Evolutionary conservation across 2,888 invertebrate genomes (phyloP), one percentile per base, ranked within the genome.

Genomic region (Parochlus steinenii): DNA sequence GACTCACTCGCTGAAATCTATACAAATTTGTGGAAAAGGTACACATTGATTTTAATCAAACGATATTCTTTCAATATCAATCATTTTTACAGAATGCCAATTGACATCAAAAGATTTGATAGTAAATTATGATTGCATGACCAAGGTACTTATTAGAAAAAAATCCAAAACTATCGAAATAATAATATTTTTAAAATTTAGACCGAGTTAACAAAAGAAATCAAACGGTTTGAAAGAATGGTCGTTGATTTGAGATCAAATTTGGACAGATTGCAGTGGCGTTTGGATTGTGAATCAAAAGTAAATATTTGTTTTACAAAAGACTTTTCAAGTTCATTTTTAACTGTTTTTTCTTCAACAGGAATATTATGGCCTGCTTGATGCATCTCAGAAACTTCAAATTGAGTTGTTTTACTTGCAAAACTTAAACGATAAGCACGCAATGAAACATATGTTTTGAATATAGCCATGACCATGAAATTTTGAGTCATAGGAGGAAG

Each of bases 301-400:
- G 40, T 40, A 20, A 33, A 22, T 3, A 16, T 14, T 6, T 24
- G 24, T 11, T 11, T 14, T 8, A 14, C 19, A 14, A 11, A 11
- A 8, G 4, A 28, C 11, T 6, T 11, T 6, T 10, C 10, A 20
- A n/a, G 17, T 12, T 11, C 11, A 31, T 18, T 11, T 10, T 24
- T 32, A 6, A 24, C 12, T 33, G 22, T 38, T 33, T 7, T 6
- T 5, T 19, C 8, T 5, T 34, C 12, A 8, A 29, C 14, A 40
- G 38, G 36, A 37, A 17, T 41, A 39, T 26, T 39, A 41, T 24
- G 39, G 35, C 27, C 20, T 41, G 1, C 27, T 35, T 8, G 41
- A 41, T 36, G 39, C 39, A 36, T 39, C 33, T 19, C 41, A 41
- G 27, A 41, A 41, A 30, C 19, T 41, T 15, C 41, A 41, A 38